Evolutionary conservation across 2,113 vertebrate genomes (phyloP), one percentile per base, ranked within the genome.

Genomic region (Spea multiplicata): DNA sequence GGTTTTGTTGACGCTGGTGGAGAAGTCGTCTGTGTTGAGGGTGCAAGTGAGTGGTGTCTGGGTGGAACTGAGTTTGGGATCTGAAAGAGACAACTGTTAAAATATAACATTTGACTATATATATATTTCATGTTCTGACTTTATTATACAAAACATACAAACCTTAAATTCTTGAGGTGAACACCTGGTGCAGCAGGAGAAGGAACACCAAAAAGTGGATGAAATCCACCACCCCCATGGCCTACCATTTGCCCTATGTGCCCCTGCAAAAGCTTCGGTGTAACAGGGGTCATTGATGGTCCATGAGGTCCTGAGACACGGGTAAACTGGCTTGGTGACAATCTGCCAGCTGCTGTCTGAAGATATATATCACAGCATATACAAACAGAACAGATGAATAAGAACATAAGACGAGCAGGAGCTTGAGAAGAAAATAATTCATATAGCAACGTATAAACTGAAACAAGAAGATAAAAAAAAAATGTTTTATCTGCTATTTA

Each of bases 31-130:
- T 94, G 80, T 98, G 97, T 88, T 99, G 97, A 0, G 97, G 97
- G 81, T 99, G 97, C 4, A 99, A 88, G 75, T 98, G 96, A 74
- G 96, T 99, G 3, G 97, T 97, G 82, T 97, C 97, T 1, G 96
- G 92, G 14, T 95, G 88, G 73, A 97, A 92, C 69, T 93, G 81
- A 0, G 93, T 90, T n/a, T 87, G 90, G 5, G 93, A 85, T 84
- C 92, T 93, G 72, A 64, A 55, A 44, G 71, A 8, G 3, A 52
- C 10, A 13, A 75, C 2, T 76, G 76, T 3, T 14, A 49, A 48
- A 49, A 66, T 44, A 78, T 3, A 52, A 64, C 6, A 6, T 14
- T 6, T 55, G 4, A 7, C 13, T 16, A 77, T 10, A 50, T 3
- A 16, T 4, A 17, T 10, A 9, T 8, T 49, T n/a, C 9, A 13